Conservation (phyloP, 2,888 invertebrate genomes). For the Timema cristinae region DNA sequence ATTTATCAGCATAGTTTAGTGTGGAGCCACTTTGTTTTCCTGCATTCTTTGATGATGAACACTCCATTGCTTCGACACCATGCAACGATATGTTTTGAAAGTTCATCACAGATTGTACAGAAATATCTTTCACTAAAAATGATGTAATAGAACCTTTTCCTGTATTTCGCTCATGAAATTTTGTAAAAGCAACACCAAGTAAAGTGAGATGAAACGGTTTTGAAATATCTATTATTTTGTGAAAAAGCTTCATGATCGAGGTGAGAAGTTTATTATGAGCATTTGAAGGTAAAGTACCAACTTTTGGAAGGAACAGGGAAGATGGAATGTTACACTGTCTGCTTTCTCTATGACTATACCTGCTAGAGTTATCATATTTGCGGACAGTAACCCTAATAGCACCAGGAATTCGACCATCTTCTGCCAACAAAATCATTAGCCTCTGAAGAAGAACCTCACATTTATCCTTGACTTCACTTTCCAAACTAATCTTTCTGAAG, state of each 20-base stretch:
- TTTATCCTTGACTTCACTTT: conserved; percentile 69
- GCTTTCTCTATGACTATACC: conserved; percentile 68
- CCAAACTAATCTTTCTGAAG: conserved; percentile 66
- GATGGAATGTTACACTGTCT: conserved; percentile 70
- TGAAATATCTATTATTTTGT: conserved; percentile 34
- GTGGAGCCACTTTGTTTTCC: neutral
- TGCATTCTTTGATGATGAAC: conserved; percentile 1
- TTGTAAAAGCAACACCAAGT: conserved; percentile 76
- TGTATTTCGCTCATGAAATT: conserved; percentile 68
- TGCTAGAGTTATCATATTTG: conserved; percentile 63
- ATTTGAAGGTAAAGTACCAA: conserved; percentile 45
- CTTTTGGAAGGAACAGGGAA: conserved; percentile 54
- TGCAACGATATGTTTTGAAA: conserved; percentile 19
- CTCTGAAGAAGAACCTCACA: conserved; percentile 64
- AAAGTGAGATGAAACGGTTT: conserved; percentile 76
- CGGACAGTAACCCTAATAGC: conserved; percentile 70
- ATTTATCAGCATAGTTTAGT: conserved; percentile 48
- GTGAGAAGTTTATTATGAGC: conserved; percentile 44
- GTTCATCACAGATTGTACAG: conserved; percentile 63
- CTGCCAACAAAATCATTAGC: conserved; percentile 64
- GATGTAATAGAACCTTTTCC: conserved; percentile 69
- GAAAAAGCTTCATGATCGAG: conserved; percentile 33
- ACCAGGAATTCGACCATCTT: conserved; percentile 75
- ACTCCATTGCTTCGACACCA: conserved; percentile 16
- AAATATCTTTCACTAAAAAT: conserved; percentile 70